phyloP scores from a whole-genome alignment of 2,113 vertebrate species.

The Telmatochromis sp. region DNA sequence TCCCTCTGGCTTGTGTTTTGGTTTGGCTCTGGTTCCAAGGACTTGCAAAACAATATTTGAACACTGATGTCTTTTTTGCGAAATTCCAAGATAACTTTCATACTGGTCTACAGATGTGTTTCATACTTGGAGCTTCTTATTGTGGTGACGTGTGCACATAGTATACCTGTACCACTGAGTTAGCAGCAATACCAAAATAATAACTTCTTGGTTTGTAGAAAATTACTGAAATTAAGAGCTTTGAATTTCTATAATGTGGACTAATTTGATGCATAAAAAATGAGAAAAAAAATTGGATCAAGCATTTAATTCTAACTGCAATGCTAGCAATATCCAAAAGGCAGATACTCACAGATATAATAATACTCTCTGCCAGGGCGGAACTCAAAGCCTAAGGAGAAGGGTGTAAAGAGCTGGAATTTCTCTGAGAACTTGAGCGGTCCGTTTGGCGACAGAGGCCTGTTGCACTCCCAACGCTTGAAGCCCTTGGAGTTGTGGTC shows the following conservation, averaged over 20 bases:
- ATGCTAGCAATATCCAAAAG: not conserved
- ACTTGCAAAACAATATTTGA: constrained; percentile 35
- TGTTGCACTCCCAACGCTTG: constrained; percentile 98
- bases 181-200: not conserved
- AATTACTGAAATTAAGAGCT: not conserved
- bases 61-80: not conserved
- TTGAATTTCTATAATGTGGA: not conserved
- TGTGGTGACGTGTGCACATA: not conserved
- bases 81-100: not conserved
- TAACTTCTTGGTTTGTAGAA: not conserved
- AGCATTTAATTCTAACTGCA: not conserved
- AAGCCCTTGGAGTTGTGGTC: constrained; percentile 97
- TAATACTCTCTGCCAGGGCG: constrained; percentile 97
- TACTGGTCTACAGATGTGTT: not conserved
- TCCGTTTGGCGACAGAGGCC: constrained; percentile 89
- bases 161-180: not conserved
- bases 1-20: constrained; percentile 49
- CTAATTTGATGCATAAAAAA: not conserved
- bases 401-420: constrained; percentile 98
- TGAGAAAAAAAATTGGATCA: not conserved
- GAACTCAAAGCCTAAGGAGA: constrained; percentile 97
- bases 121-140: not conserved
- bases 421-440: constrained; percentile 98
- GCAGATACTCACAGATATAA: constrained; percentile 94
- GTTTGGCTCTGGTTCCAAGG: constrained; percentile 33